Conservation (phyloP, 2,113 vertebrate genomes). For the Trinectes maculatus region DNA sequence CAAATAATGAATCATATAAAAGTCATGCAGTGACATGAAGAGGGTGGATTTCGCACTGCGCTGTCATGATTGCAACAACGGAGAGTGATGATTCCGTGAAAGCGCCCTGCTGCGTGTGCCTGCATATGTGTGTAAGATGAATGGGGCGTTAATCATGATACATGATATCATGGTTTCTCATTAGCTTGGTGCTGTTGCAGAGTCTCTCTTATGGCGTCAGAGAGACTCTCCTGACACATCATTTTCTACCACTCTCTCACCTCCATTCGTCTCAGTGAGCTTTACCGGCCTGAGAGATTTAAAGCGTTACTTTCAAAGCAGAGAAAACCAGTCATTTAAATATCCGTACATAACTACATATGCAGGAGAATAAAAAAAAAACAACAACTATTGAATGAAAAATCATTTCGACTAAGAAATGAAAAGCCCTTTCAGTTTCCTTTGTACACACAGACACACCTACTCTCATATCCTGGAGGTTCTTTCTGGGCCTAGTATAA, state of each 20-base stretch:
- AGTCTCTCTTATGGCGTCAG: constrained; percentile 46
- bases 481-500: constrained; percentile 40
- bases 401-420: neutral
- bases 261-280: constrained; percentile 1
- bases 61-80: constrained; percentile 48
- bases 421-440: neutral
- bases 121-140: constrained; percentile 54
- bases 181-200: constrained; percentile 40
- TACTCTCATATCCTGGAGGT: constrained; percentile 9
- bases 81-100: constrained; percentile 46
- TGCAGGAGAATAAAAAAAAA: neutral
- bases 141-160: constrained; percentile 63
- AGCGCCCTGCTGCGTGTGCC: constrained; percentile 47
- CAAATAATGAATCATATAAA: constrained; percentile 61
- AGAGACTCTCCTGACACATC: constrained; percentile 55
- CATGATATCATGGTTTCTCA: constrained; percentile 51
- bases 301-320: neutral
- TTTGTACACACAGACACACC: constrained; percentile 17
- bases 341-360: neutral
- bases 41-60: constrained; percentile 47
- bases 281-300: constrained; percentile 6
- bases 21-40: constrained; percentile 41
- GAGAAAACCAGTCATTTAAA: neutral
- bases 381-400: neutral
- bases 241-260: constrained; percentile 26